These are phyloP conservation scores for Thunnus thynnus DNA, from an alignment of 2,113 vertebrate species.

Conservation along the genomic window DNA sequence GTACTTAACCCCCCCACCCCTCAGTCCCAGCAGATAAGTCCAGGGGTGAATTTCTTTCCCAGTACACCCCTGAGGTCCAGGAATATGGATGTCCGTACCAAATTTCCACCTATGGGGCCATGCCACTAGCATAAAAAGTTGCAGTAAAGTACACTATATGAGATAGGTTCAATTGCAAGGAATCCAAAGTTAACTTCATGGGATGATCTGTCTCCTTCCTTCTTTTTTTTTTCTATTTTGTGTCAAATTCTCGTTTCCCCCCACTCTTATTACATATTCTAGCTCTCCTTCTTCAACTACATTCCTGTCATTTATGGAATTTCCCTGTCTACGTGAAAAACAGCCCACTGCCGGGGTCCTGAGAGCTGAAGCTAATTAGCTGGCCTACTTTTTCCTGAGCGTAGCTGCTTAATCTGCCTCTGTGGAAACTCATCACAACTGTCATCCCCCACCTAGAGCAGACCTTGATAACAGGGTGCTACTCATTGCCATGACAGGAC, in stretches of 20 bases:
- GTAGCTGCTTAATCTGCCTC: conserved; percentile 59
- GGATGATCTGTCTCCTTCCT: conserved; percentile 29
- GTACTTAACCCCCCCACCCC: too few species aligned
- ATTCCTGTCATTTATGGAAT: conserved; percentile 73
- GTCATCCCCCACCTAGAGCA: conserved; percentile 56
- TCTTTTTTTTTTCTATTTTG: conserved; percentile 17
- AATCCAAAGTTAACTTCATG: conserved; percentile 37
- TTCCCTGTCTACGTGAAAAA: conserved; percentile 74
- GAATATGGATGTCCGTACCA: too few species aligned
- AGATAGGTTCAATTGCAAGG: conserved; percentile 22
- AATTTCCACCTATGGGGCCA: too few species aligned
- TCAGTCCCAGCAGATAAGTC: too few species aligned
- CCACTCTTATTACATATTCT: conserved; percentile 54
- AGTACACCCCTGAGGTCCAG: too few species aligned
- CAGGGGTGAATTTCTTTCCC: too few species aligned
- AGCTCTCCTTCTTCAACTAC: conserved; percentile 56
- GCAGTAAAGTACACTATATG: background rate
- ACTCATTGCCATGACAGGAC: conserved; percentile 63
- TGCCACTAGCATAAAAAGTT: too few species aligned
- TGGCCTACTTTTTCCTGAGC: conserved; percentile 69
- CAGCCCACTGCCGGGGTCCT: conserved; percentile 48
- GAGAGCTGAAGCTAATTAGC: conserved; percentile 77
- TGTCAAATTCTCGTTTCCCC: conserved; percentile 48
- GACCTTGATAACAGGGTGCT: conserved; percentile 71
- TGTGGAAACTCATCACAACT: conserved; percentile 71